A percentile compares a stretch with the other conserved stretches of the same genome.
Conservation (phyloP, 2,888 invertebrate species). For the Chalcosyrphus nemorum region DNA sequence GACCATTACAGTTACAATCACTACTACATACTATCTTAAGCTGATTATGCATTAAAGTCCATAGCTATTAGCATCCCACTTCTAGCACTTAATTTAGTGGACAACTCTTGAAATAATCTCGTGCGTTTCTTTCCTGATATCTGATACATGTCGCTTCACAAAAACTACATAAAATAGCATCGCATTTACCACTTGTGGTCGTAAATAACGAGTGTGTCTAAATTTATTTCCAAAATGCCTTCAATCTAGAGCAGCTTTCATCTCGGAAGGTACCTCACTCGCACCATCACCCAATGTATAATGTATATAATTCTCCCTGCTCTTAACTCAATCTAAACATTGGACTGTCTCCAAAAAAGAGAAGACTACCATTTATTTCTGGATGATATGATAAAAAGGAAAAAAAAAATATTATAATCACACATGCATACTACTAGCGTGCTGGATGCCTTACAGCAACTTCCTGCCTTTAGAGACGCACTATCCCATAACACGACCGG, state of each 20-base stretch:
- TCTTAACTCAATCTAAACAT: conserved; percentile 34
- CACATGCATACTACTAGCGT: not conserved
- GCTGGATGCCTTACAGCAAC: conserved; percentile 34
- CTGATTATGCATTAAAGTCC: too few relatives aligned
- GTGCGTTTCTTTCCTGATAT: not conserved
- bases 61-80: too few relatives aligned
- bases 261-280: not conserved
- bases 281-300: not conserved
- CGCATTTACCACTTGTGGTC: not conserved
- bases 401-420: not conserved
- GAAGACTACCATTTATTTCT: conserved; percentile 61
- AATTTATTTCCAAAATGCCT: conserved; percentile 24
- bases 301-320: conserved; percentile 25
- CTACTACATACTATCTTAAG: too few relatives aligned
- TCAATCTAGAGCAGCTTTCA: not conserved
- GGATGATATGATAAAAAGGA: conserved; percentile 18
- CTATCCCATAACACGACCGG: not conserved
- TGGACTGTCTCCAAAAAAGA: conserved; percentile 65
- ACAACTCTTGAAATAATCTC: too few relatives aligned
- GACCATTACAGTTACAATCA: too few relatives aligned
- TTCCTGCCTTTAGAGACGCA: conserved; percentile 38
- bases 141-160: not conserved
- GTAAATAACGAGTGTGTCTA: conserved; percentile 11
- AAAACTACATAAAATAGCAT: not conserved
- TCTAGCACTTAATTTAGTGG: too few relatives aligned